Evolutionary conservation across 2,113 vertebrate species (phyloP).

Genomic region (Pungitius pungitius): DNA sequence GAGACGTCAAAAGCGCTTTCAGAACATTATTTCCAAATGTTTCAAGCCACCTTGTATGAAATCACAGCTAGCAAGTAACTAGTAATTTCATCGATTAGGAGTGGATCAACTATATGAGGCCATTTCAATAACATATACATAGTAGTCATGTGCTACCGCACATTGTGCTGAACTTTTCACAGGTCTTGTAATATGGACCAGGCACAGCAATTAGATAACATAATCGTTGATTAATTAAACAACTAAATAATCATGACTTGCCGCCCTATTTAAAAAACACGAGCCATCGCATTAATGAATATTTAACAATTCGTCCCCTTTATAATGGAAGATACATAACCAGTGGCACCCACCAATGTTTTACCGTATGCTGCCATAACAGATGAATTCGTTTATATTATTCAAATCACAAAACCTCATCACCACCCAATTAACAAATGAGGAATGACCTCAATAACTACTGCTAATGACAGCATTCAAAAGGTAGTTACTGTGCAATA

Average conservation of each 20-base stretch:
- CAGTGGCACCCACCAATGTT: background rate
- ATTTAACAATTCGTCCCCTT: background rate
- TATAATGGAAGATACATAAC: background rate
- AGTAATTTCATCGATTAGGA: background rate
- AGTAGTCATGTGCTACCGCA: background rate
- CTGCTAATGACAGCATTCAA: background rate
- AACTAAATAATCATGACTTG: background rate
- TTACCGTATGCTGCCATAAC: background rate
- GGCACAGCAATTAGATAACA: background rate
- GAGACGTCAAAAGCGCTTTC: background rate
- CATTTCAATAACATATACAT: background rate
- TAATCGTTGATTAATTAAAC: background rate
- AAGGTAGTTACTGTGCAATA: background rate
- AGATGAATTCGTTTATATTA: background rate
- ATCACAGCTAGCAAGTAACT: background rate
- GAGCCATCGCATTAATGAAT: background rate
- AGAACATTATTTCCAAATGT: background rate
- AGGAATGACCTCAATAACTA: conserved; percentile 13
- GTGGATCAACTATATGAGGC: background rate
- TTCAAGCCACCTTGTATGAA: background rate
- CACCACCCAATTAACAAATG: conserved; percentile 5
- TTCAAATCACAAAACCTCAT: conserved; percentile 16
- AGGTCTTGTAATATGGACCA: background rate
- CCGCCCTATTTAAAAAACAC: background rate
- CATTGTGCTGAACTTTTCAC: background rate